These are phyloP conservation scores for Poecile montanus DNA, from an alignment of 2,797 vertebrate genomes.

Conservation along the genomic window DNA sequence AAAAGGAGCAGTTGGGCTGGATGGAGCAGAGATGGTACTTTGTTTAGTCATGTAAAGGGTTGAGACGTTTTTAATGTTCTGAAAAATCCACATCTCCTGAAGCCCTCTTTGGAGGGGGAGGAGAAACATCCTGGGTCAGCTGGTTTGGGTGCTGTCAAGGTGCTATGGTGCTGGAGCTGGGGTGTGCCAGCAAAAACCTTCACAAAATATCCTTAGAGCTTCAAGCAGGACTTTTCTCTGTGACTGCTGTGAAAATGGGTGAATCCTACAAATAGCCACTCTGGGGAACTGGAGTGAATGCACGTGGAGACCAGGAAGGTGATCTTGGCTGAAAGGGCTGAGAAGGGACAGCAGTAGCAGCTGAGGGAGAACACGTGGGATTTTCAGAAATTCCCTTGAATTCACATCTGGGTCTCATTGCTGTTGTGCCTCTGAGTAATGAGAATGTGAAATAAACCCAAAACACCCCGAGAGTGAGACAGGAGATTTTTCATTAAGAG, in stretches of 20 bases:
- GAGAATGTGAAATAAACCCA: not conserved
- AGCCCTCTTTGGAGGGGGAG: not conserved
- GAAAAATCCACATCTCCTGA: not conserved
- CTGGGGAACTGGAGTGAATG: not conserved
- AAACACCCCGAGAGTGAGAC: not conserved
- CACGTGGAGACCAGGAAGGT: not conserved
- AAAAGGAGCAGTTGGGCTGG: not conserved
- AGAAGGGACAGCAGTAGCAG: not conserved
- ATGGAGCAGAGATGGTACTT: not conserved
- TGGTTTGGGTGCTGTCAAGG: not conserved
- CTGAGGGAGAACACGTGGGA: not conserved
- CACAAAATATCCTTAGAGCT: not conserved
- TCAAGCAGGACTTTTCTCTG: not conserved
- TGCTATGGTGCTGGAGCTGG: not conserved
- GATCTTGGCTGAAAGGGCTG: not conserved
- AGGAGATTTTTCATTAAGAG: not conserved
- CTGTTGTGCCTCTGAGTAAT: not conserved
- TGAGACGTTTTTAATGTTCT: not conserved
- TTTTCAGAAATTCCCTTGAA: not conserved
- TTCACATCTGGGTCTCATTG: not conserved
- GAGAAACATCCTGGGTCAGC: not conserved
- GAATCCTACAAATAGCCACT: not conserved
- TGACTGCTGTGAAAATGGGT: not conserved
- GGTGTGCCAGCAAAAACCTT: not conserved
- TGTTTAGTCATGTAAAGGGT: not conserved